Percentiles rank a stretch among this genome's conserved stretches.
phyloP scores from a whole-genome alignment of 2,797 vertebrate species.

The Esox masquinongy region DNA sequence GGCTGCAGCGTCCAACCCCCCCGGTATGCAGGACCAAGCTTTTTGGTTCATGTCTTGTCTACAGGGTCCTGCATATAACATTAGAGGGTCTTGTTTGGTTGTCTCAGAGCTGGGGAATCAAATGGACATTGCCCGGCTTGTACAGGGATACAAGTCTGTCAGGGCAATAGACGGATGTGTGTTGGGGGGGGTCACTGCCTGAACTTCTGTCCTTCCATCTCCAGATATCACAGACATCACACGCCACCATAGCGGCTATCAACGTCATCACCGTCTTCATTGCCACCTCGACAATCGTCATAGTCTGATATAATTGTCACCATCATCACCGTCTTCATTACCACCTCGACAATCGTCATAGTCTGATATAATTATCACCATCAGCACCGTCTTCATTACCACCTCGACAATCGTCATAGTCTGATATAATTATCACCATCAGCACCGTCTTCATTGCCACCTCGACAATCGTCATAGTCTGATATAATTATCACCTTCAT shows the following conservation, averaged over 20 bases:
- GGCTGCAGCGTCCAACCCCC: conserved; percentile 6
- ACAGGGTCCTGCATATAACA: not conserved
- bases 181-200: not conserved
- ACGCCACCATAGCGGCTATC: no score
- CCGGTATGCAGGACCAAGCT: not conserved
- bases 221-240: not conserved
- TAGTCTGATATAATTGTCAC: not conserved
- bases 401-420: not conserved
- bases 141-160: not conserved
- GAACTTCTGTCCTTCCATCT: not conserved
- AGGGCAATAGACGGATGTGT: not conserved
- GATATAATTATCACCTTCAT: no score
- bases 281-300: not conserved
- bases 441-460: not conserved
- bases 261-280: not conserved
- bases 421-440: no score
- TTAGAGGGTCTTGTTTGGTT: not conserved
- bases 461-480: not conserved
- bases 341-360: not conserved
- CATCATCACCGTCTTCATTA: not conserved
- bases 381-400: not conserved
- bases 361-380: no score
- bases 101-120: not conserved
- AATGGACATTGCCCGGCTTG: not conserved
- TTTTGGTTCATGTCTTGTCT: conserved; percentile 4